These are phyloP conservation scores for Erpetoichthys calabaricus DNA, from an alignment of 2,797 vertebrate genomes.

Conservation along the genomic window DNA sequence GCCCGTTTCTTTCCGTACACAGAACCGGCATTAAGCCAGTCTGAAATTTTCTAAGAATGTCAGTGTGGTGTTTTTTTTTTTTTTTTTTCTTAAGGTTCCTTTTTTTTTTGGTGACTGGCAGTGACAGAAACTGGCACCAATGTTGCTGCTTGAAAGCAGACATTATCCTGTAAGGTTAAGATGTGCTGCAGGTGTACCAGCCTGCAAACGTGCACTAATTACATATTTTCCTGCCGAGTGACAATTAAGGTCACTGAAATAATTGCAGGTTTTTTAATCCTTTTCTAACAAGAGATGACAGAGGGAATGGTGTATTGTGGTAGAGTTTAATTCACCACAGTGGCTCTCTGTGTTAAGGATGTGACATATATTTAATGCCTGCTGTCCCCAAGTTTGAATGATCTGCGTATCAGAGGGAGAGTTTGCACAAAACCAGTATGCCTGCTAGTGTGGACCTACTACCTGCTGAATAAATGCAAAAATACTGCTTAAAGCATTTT, in stretches of 20 bases:
- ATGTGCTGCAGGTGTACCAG: constrained; percentile 96
- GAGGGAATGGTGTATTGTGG: constrained; percentile 47
- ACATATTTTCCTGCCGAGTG: constrained; percentile 82
- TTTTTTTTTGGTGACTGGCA: constrained; percentile 56
- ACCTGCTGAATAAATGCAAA: too few relatives aligned
- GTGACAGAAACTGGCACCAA: constrained; percentile 81
- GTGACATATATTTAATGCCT: neutral
- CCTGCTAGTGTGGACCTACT: too few relatives aligned
- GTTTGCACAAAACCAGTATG: too few relatives aligned
- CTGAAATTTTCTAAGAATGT: constrained; percentile 89
- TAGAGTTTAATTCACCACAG: constrained; percentile 16
- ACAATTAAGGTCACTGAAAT: constrained; percentile 96
- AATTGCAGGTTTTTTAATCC: constrained; percentile 86
- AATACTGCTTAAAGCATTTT: too few relatives aligned
- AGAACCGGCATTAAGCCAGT: constrained; percentile 85
- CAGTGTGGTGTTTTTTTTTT: constrained; percentile 36
- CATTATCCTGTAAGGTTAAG: constrained; percentile 79
- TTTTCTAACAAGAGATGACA: constrained; percentile 66
- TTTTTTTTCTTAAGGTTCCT: constrained; percentile 11
- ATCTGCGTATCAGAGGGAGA: too few relatives aligned
- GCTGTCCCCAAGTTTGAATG: neutral
- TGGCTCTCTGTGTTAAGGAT: neutral
- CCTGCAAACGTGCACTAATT: constrained; percentile 83
- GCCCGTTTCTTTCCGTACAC: constrained; percentile 85
- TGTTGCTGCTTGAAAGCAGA: constrained; percentile 73